Evolutionary conservation across 2,888 invertebrate species (phyloP).

Genomic region (Microctonus brassicae): DNA sequence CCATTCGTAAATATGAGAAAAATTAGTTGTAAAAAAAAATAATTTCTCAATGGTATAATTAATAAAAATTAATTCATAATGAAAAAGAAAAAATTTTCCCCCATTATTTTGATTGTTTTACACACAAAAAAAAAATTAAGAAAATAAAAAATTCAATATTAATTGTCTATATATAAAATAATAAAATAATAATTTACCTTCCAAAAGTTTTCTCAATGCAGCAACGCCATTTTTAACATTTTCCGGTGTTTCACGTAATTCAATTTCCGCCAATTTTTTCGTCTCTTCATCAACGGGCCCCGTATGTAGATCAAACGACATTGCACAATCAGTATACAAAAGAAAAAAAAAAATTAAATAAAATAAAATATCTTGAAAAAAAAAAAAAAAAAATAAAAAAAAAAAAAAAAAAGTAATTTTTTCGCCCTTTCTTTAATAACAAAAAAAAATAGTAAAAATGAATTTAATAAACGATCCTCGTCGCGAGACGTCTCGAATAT

Average conservation of each 20-base stretch:
- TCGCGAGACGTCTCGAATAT: slow-evolving; percentile 56
- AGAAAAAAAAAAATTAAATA: not conserved
- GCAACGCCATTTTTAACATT: slow-evolving; percentile 62
- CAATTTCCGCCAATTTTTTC: slow-evolving; percentile 62
- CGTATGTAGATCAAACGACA: slow-evolving; percentile 54
- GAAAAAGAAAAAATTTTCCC: too few species aligned
- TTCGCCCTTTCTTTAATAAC: not conserved
- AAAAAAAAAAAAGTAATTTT: not conserved
- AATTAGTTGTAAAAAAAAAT: too few species aligned
- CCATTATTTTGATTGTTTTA: too few species aligned
- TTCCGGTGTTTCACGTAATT: slow-evolving; percentile 70
- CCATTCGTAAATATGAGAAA: too few species aligned
- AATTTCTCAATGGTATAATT: too few species aligned
- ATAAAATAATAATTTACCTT: slow-evolving; percentile 58
- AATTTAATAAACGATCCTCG: slow-evolving; percentile 49
- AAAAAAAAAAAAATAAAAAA: not conserved
- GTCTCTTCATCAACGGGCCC: slow-evolving; percentile 55
- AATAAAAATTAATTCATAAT: too few species aligned
- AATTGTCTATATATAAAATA: not conserved
- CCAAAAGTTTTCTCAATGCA: slow-evolving; percentile 62
- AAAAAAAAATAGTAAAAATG: not conserved
- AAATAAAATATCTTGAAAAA: not conserved
- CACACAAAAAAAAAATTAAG: too few species aligned
- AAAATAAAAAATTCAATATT: slow-evolving; percentile 7
- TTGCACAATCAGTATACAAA: slow-evolving; percentile 35